Percentiles rank a stretch among this genome's conserved stretches.
phyloP scores from a whole-genome alignment of 2,113 vertebrate genomes.

The Brevimyrus niger region DNA sequence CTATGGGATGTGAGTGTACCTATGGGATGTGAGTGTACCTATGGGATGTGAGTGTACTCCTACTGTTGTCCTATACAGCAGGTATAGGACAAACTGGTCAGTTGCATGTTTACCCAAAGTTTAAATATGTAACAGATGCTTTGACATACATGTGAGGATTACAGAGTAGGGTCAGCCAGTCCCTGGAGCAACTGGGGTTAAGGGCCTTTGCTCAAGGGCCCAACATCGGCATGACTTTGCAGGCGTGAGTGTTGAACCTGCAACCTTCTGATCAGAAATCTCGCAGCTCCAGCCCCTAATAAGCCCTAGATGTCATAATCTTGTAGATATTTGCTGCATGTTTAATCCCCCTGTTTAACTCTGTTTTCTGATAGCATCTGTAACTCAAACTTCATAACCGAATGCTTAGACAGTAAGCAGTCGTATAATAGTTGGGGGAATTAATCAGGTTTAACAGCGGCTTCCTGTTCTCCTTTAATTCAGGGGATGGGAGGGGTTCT shows the following conservation, averaged over 20 bases:
- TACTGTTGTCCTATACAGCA: not conserved
- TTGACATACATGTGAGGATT: not conserved
- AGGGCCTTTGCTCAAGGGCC: not conserved
- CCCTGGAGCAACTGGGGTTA: not conserved
- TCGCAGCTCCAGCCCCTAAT: not conserved
- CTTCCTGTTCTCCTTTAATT: not conserved
- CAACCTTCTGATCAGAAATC: not conserved
- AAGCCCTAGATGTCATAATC: not conserved
- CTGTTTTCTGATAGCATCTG: not conserved
- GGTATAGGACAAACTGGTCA: not conserved
- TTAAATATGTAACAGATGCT: not conserved
- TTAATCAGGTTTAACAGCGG: not conserved
- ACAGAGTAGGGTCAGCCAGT: not conserved
- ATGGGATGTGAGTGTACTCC: conserved; percentile 83
- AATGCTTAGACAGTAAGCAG: not conserved
- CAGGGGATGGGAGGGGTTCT: not conserved
- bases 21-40: too few species aligned
- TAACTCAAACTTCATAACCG: not conserved
- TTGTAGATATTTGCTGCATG: not conserved
- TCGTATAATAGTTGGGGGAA: not conserved
- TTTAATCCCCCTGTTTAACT: not conserved
- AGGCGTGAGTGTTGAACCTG: not conserved
- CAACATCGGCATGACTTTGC: not conserved
- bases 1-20: too few species aligned
- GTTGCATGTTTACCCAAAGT: not conserved